These are phyloP conservation scores for Diglossa cyanea DNA, from an alignment of 2,797 vertebrate species.

Conservation along the genomic window DNA sequence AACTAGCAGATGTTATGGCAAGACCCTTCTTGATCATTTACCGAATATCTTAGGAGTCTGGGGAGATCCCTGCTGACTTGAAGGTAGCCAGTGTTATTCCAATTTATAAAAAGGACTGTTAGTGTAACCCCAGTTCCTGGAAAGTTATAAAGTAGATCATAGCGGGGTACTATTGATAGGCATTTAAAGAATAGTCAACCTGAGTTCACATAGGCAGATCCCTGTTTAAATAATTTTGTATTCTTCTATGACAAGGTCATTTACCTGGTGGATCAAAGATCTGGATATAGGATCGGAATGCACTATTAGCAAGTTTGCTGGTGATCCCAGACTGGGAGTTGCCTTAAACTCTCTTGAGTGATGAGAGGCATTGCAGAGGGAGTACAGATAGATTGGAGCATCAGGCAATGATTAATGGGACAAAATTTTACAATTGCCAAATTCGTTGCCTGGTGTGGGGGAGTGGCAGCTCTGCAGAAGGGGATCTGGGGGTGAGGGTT, in stretches of 20 bases:
- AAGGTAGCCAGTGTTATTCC: not conserved
- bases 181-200: not conserved
- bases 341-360: not conserved
- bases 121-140: not conserved
- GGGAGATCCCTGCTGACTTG: not conserved
- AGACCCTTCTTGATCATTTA: not conserved
- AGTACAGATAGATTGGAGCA: not conserved
- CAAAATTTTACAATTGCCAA: not conserved
- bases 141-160: not conserved
- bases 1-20: not conserved
- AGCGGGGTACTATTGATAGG: not conserved
- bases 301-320: not conserved
- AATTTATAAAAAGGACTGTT: not conserved
- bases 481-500: not conserved
- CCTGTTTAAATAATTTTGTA: not conserved
- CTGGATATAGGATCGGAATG: not conserved
- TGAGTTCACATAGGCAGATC: not conserved
- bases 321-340: not conserved
- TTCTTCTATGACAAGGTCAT: not conserved
- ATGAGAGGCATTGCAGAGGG: not conserved
- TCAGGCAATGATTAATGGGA: not conserved
- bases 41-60: not conserved
- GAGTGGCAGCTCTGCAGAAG: not conserved
- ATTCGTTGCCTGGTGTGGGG: not conserved
- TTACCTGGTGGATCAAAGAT: not conserved